Percentiles rank a stretch among this genome's conserved stretches.
Evolutionary conservation across 2,797 vertebrate genomes (phyloP).

Genomic region (Pogonophryne albipinna): DNA sequence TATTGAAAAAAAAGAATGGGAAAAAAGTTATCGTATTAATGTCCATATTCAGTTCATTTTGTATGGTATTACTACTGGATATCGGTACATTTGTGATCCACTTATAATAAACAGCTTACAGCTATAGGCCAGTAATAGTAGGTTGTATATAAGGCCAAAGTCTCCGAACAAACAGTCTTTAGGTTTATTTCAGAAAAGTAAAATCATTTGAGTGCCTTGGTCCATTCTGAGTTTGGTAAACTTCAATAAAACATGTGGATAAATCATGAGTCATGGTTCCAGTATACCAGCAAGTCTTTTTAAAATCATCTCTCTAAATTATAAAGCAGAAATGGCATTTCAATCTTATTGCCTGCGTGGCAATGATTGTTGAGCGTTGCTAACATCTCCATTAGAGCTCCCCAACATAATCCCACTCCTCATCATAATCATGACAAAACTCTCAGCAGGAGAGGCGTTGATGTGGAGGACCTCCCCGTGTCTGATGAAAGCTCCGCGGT

Average conservation of each 20-base stretch:
- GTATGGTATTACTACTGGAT: conserved; percentile 61
- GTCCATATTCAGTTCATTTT: conserved; percentile 65
- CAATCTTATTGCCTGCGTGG: conserved; percentile 23
- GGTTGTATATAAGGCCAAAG: conserved; percentile 48
- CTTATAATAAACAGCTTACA: conserved; percentile 51
- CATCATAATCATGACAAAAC: conserved; percentile 70
- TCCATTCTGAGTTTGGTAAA: conserved; percentile 74
- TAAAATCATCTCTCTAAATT: conserved; percentile 7
- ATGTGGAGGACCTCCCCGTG: conserved; percentile 69
- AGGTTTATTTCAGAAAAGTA: conserved; percentile 52
- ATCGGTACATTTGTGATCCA: conserved; percentile 64
- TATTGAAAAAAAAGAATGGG: conserved; percentile 48
- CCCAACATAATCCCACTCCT: conserved; percentile 50
- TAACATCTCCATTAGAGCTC: conserved; percentile 70
- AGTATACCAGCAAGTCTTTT: conserved; percentile 14
- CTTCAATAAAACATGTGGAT: conserved; percentile 73
- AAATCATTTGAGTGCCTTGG: conserved; percentile 76
- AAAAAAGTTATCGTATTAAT: conserved; percentile 52
- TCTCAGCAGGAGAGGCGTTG: conserved; percentile 69
- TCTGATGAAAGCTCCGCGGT: conserved; percentile 60
- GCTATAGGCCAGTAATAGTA: conserved; percentile 44
- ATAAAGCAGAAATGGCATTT: conserved; percentile 21
- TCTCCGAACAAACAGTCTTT: conserved; percentile 46
- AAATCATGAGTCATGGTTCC: conserved; percentile 45
- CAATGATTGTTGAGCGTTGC: conserved; percentile 60